A percentile compares a stretch with the other conserved stretches of the same genome.
These are phyloP conservation scores for Dendroctonus valens DNA, from an alignment of 1,140 invertebrate genomes.

Conservation along the genomic window DNA sequence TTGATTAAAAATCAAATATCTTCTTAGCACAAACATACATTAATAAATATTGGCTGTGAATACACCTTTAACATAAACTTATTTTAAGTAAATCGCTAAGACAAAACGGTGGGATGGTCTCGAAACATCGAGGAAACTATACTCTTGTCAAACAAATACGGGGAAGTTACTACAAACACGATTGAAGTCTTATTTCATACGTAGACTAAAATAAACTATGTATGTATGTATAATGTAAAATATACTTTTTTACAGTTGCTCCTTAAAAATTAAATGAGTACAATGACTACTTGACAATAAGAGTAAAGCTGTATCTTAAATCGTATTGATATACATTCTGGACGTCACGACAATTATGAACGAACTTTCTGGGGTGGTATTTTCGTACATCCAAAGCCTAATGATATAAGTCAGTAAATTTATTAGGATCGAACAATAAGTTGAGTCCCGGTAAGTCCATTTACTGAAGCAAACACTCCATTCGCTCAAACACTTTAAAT, in stretches of 20 bases:
- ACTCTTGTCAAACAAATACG: too few relatives aligned
- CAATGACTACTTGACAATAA: conserved; percentile 42
- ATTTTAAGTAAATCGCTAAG: too few relatives aligned
- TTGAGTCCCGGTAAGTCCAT: too few relatives aligned
- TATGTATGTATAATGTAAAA: conserved; percentile 25
- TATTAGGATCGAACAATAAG: too few relatives aligned
- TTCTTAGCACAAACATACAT: too few relatives aligned
- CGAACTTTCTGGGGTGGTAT: neutral
- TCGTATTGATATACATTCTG: conserved; percentile 43
- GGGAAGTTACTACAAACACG: conserved; percentile 4
- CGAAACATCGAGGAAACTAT: too few relatives aligned
- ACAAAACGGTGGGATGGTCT: too few relatives aligned
- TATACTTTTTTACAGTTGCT: conserved; percentile 26
- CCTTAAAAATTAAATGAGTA: conserved; percentile 35
- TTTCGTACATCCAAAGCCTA: conserved; percentile 1
- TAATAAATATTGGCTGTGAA: too few relatives aligned
- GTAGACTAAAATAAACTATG: conserved; percentile 23
- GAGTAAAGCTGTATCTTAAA: conserved; percentile 26
- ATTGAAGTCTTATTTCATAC: conserved; percentile 7
- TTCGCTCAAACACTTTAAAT: conserved; percentile 16
- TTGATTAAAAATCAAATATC: too few relatives aligned
- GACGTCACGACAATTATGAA: conserved; percentile 44
- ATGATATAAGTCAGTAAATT: too few relatives aligned
- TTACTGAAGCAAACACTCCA: too few relatives aligned
- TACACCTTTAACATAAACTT: too few relatives aligned